phyloP scores from a whole-genome alignment of 2,888 invertebrate genomes.

The Apotomis turbidana region DNA sequence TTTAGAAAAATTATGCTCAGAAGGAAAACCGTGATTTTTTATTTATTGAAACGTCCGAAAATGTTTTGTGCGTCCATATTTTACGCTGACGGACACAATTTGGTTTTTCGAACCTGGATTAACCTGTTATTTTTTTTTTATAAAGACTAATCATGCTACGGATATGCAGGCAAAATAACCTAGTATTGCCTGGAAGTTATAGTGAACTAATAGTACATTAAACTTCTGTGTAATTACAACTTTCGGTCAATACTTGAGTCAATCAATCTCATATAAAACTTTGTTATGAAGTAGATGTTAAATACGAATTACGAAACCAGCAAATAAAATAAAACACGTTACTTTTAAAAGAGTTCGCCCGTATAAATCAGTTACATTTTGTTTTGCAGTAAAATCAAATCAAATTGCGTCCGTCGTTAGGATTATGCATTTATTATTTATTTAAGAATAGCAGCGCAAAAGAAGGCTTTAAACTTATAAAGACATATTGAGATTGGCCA shows the following conservation, averaged over 20 bases:
- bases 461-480: conserved; percentile 2
- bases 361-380: neutral
- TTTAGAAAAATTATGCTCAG: conserved; percentile 75
- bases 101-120: neutral
- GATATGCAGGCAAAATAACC: too few relatives aligned
- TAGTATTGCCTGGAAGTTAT: too few relatives aligned
- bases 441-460: conserved; percentile 19
- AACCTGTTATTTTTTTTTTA: too few relatives aligned
- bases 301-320: too few relatives aligned
- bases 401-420: conserved; percentile 24
- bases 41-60: conserved; percentile 53
- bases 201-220: too few relatives aligned
- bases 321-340: too few relatives aligned
- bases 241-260: too few relatives aligned
- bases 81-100: conserved; percentile 41
- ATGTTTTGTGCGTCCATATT: conserved; percentile 39
- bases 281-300: too few relatives aligned
- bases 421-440: conserved; percentile 24
- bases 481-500: neutral
- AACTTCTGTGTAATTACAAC: too few relatives aligned
- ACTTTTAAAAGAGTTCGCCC: too few relatives aligned
- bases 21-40: conserved; percentile 54
- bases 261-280: too few relatives aligned
- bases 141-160: too few relatives aligned
- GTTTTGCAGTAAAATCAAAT: neutral